Evolutionary conservation across 2,113 vertebrate genomes (phyloP), one percentile per base, ranked within the genome.

Genomic region (Hydropotes inermis): DNA sequence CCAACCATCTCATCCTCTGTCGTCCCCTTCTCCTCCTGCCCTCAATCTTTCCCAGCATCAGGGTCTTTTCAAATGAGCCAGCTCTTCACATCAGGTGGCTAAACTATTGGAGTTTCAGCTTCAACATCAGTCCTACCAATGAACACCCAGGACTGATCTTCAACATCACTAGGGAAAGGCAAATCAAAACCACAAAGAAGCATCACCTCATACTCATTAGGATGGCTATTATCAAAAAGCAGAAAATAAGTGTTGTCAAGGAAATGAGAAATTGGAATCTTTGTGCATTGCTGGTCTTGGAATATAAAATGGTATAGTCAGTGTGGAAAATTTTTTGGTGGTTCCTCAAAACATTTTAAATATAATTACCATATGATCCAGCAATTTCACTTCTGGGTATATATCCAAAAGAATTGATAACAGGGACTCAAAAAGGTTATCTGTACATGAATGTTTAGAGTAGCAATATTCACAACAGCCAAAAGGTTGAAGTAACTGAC

Each of bases 291-390:
- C 36, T 92, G 43, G 28, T 60, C 78, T 61, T 4, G 7, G 43
- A 95, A 95, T 23, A 30, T 43, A 93, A 89, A 91, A 96, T 76
- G 47, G 8, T 55, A 11, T 1, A 60, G 50, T 16, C 28, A 52
- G 23, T 61, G 11, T n/a, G 15, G 21, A 85, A 97, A 96, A 90
- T 8, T 74, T 85, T 54, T 61, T 17, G 3, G 19, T 47, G 76
- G 61, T 67, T 89, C 74, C 43, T 88, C 78, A 85, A 95, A 92
- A 58, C 87, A 50, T 83, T 82, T 74, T 82, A 95, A 96, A 74
- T 52, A 86, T 33, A 89, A 74, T 61, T 79, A 94, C 50, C 33
- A 76, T 21, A 95, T 61, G 30, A 81, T 21, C 16, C 27, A 97
- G 43, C 57, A 81, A 89, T 94, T 92, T 16, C 7, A 55, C 82